Conservation (phyloP, 1,140 invertebrate species). For the Polypedilum pembai region DNA sequence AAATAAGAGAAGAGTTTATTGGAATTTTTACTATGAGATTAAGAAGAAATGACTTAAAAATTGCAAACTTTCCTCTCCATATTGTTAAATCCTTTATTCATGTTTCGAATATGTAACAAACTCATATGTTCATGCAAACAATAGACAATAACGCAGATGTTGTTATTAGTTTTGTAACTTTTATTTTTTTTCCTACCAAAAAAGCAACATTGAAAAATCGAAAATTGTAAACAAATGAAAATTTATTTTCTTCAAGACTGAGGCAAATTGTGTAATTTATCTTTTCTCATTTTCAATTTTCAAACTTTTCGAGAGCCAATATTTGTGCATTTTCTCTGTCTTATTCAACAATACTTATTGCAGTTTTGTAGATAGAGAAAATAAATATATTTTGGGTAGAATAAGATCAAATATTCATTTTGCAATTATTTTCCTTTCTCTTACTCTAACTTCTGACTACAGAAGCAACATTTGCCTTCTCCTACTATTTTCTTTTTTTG, state of each 20-base stretch:
- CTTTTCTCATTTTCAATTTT: background rate
- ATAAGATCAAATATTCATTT: slow-evolving; percentile 14
- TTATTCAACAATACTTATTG: too few species aligned
- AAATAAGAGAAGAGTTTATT: background rate
- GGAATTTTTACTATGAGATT: background rate
- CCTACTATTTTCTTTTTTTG: background rate
- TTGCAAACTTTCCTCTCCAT: too few species aligned
- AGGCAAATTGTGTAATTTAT: background rate
- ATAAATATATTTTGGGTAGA: background rate
- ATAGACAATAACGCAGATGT: background rate
- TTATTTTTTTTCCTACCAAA: too few species aligned
- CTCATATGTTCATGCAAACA: background rate
- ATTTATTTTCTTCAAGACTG: background rate
- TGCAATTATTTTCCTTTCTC: slow-evolving; percentile 19
- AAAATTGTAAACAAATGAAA: too few species aligned
- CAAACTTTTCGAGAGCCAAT: background rate
- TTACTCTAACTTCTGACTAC: background rate
- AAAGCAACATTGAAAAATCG: too few species aligned
- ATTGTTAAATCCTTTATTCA: background rate
- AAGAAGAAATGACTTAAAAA: slow-evolving; percentile 7
- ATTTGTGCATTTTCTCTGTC: background rate
- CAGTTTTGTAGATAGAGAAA: too few species aligned
- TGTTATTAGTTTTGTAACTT: too few species aligned
- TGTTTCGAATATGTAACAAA: background rate
- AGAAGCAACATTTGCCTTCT: background rate